Evolutionary conservation across 1,140 invertebrate genomes (phyloP).

Genomic region (Kradibia gibbosae): DNA sequence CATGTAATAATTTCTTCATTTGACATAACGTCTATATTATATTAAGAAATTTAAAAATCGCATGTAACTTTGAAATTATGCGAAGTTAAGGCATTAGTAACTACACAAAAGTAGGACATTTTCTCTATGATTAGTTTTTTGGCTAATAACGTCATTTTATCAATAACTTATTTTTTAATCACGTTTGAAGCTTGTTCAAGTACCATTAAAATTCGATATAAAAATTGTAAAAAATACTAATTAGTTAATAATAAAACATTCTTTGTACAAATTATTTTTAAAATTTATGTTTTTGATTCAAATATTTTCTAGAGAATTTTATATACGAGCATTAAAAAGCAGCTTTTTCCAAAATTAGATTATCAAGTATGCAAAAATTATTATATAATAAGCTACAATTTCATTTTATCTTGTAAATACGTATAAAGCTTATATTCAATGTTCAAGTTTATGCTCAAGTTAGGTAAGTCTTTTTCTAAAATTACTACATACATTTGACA

Average conservation of each 20-base stretch:
- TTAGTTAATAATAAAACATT: background rate
- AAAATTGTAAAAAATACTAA: background rate
- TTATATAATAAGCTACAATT: too few relatives aligned
- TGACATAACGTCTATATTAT: background rate
- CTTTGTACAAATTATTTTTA: too few relatives aligned
- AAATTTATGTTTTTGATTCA: too few relatives aligned
- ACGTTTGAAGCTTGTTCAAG: too few relatives aligned
- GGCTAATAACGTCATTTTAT: background rate
- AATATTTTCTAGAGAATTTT: too few relatives aligned
- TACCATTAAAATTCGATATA: background rate
- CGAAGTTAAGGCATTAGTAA: background rate
- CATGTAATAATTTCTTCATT: background rate
- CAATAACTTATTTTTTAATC: background rate
- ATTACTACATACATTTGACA: background rate
- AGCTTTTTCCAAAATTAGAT: too few relatives aligned
- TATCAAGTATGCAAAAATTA: too few relatives aligned
- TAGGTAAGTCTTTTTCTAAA: background rate
- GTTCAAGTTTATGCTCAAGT: too few relatives aligned
- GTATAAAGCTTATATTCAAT: too few relatives aligned
- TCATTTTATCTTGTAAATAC: too few relatives aligned
- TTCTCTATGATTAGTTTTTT: background rate
- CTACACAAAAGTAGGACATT: background rate
- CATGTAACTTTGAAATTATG: background rate
- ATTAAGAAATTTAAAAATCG: background rate
- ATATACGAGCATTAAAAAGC: too few relatives aligned